Evolutionary conservation across 2,797 vertebrate genomes (phyloP).

Genomic region (Spinus pinus): DNA sequence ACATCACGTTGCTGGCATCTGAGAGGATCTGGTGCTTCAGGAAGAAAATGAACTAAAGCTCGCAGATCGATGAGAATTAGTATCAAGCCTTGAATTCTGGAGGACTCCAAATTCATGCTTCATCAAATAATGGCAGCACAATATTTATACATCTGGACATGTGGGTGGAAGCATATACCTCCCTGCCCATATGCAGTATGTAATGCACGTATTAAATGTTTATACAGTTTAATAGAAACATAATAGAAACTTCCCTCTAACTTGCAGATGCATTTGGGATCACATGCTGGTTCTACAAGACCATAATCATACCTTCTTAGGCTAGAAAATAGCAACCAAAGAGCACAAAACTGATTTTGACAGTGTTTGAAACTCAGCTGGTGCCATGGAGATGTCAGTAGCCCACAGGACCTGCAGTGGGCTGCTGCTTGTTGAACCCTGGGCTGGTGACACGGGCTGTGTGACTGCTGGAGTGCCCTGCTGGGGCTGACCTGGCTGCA

Average conservation of each 20-base stretch:
- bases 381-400: background rate
- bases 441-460: background rate
- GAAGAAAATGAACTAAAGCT: background rate
- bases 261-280: background rate
- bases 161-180: background rate
- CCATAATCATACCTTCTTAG: background rate
- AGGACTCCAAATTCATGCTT: background rate
- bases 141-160: background rate
- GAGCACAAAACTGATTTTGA: background rate
- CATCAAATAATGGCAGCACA: background rate
- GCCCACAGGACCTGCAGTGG: background rate
- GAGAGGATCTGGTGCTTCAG: background rate
- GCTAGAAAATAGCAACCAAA: background rate
- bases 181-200: background rate
- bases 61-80: background rate
- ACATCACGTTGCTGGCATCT: background rate
- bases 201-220: rapidly evolving
- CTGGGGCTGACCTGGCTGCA: background rate
- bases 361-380: background rate
- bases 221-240: background rate
- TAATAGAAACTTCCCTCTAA: background rate
- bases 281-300: background rate
- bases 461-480: background rate
- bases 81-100: background rate
- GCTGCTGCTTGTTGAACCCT: background rate